Evolutionary conservation across 2,888 invertebrate genomes (phyloP).

Genomic region (Agrilus mali): DNA sequence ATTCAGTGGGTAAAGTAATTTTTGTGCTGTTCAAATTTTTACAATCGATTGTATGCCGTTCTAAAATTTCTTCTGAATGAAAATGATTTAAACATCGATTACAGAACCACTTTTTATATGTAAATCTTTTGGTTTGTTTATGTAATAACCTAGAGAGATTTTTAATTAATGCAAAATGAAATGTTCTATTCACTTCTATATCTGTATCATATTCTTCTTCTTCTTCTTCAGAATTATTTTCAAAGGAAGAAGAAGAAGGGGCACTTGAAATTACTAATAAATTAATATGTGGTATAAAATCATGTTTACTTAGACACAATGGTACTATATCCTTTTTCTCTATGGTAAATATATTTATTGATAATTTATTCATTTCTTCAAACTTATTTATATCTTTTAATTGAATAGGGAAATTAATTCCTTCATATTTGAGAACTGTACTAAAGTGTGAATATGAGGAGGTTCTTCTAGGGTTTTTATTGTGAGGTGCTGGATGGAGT

Average conservation of each 20-base stretch:
- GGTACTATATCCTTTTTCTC: conserved; percentile 9
- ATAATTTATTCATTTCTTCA: conserved; percentile 12
- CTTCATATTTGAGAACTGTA: conserved; percentile 7
- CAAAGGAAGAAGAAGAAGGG: neutral
- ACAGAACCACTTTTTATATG: conserved; percentile 3
- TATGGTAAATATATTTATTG: conserved; percentile 15
- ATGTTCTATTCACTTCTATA: neutral
- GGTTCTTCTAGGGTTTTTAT: conserved; percentile 1
- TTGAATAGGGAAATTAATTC: conserved; percentile 8
- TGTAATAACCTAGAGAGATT: conserved; percentile 8
- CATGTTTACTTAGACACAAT: neutral
- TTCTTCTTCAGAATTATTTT: no score
- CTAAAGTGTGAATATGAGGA: conserved; percentile 9
- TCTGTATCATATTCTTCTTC: no score
- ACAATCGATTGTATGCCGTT: conserved; percentile 6
- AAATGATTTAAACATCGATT: conserved; percentile 8
- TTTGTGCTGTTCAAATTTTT: conserved; percentile 1
- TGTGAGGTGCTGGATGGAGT: conserved; percentile 9
- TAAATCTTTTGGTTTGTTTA: conserved; percentile 1
- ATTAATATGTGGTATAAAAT: neutral
- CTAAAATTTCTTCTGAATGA: neutral
- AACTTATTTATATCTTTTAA: conserved; percentile 11
- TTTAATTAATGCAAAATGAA: conserved; percentile 9
- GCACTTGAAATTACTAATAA: no score
- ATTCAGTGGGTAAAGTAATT: conserved; percentile 3